Base-by-base conservation (phyloP, 2,888 invertebrate species). In the Nomada goodeniana region DNA sequence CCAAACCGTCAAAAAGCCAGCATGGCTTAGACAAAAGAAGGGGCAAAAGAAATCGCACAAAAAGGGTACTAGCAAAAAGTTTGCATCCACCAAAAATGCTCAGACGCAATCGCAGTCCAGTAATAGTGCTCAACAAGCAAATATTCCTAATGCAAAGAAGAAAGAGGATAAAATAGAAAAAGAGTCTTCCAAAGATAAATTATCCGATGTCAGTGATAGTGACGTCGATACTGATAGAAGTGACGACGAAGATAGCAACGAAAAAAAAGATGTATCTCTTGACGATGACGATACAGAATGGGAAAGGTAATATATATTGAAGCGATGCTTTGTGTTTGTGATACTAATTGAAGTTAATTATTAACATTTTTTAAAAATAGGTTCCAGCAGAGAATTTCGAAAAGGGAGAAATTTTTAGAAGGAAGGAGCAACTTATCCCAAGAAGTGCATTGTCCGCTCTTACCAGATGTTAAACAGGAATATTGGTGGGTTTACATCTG, bases 401-500 rank as follows among this genome's bases (percentile, higher is more conserved):
- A 98, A 92, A 95, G 97, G 26, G 98, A 99, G 92, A 96, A 98
- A 87, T 95, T 96, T 20, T 94, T 99, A 57, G 99, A 99, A 94
- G 98, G 98, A 9, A 97, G 98, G 91, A 98, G 98, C 64, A 98
- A 98, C 94, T 95, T 97, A 89, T 99, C 99, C 18, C 99, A 99
- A 93, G 95, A 97, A n/a, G 99, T 99, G 42, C 99, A 99, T 94
- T 98, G 98, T 94, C 99, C 99, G 0, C 96, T 97, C 94, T 99
- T 97, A 94, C 98, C 99, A 5, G 97, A 97, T 93, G 96, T 97
- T 92, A 98, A 99, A 93, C 99, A 99, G 93, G 99, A 99, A 94
- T 99, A 97, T 94, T 99, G 99, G 99, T 99, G 99, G 99, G 97
- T 99, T 86, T 99, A 99, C 94, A 97, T 99, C 89, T 98, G 98